Evolutionary conservation across 2,113 vertebrate species (phyloP), one percentile per base, ranked within the genome.

Genomic region (Emydura subglobosa): DNA sequence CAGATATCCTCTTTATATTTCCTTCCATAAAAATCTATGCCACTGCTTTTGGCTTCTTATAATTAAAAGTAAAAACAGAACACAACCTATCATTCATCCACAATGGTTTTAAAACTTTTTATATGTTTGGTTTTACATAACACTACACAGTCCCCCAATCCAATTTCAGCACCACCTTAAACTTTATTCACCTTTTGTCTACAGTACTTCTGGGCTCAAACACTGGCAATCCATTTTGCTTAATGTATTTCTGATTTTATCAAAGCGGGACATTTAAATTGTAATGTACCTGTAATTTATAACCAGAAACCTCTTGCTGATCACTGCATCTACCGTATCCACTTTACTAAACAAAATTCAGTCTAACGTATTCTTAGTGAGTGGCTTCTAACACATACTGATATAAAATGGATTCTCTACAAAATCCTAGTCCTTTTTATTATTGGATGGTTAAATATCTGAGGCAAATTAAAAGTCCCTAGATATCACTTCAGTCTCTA

Each of bases 391-490:
- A 94, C 90, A 93, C 89, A 96, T 79, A 95, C 89, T 91, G 92
- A 96, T 95, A 94, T 25, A 97, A 95, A 96, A 95, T 96, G 91
- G 95, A 54, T 89, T 94, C 87, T 94, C 91, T 96, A 92, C 92
- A 91, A 91, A 95, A 85, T 24, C 90, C 54, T 65, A 91, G 96
- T 92, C 50, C 39, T 95, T 74, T 83, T 96, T 96, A 89, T 96
- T 72, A 39, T 17, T 72, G 93, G 95, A 95, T 91, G 92, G 94
- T 3, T 95, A 96, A 96, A 97, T 97, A 96, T 96, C 96, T 96
- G 95, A 97, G 86, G 94, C 92, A 94, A 96, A 97, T 97, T 96
- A 97, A 96, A 97, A 97, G 96, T 97, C 96, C 94, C 94, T 88
- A 86, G 94, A 51, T 94, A 95, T 83, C 81, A 74, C 81, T 93